Evolutionary conservation across 1,140 invertebrate genomes (phyloP).

Genomic region (Mylabris phalerata): DNA sequence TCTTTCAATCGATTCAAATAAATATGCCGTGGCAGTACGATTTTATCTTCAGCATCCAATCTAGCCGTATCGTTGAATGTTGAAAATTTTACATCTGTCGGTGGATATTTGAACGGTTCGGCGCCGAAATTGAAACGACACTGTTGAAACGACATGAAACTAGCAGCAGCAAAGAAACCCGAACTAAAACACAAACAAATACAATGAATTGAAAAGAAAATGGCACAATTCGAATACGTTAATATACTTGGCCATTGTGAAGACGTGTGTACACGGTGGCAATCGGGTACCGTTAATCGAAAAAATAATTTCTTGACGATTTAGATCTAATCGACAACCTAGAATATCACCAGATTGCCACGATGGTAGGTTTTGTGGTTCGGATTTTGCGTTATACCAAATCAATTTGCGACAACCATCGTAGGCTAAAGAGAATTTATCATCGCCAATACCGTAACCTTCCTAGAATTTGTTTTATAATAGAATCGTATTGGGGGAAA

Average conservation of each 20-base stretch:
- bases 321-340: slow-evolving; percentile 75
- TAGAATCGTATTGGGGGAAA: neutral
- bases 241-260: slow-evolving; percentile 67
- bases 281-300: slow-evolving; percentile 74
- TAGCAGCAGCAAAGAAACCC: slow-evolving; percentile 89
- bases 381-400: slow-evolving; percentile 80
- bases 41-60: slow-evolving; percentile 64
- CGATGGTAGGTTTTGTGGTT: slow-evolving; percentile 53
- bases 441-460: slow-evolving; percentile 93
- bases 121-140: slow-evolving; percentile 91
- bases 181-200: slow-evolving; percentile 48
- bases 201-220: slow-evolving; percentile 3
- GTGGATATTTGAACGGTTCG: slow-evolving; percentile 69
- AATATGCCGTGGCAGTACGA: slow-evolving; percentile 66
- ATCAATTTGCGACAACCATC: slow-evolving; percentile 86
- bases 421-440: slow-evolving; percentile 82
- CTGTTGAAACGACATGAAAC: slow-evolving; percentile 94
- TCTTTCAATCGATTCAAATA: slow-evolving; percentile 65
- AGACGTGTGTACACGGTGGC: slow-evolving; percentile 64
- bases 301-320: slow-evolving; percentile 68
- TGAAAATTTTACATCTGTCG: slow-evolving; percentile 46
- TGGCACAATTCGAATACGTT: slow-evolving; percentile 2
- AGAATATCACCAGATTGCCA: slow-evolving; percentile 83
- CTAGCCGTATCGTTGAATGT: slow-evolving; percentile 72
- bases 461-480: slow-evolving; percentile 54